Evolutionary conservation across 64 coral and sea anemone genomes (phyloP).

Genomic region (Montipora capricornis): DNA sequence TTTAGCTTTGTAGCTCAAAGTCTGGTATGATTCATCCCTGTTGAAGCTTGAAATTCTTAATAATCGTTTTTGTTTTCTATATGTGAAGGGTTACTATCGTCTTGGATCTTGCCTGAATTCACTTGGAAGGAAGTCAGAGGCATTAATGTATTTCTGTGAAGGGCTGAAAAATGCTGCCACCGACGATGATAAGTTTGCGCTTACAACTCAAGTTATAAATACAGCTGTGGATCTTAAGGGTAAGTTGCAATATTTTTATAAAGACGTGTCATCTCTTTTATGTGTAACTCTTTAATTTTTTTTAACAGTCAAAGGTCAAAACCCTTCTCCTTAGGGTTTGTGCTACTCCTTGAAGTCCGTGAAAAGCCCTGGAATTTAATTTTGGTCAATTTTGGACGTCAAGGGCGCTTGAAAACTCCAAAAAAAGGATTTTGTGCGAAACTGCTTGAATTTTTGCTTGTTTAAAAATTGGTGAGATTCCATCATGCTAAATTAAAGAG

Average conservation of each 20-base stretch:
- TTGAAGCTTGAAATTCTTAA: too few relatives aligned
- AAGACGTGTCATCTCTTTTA: neutral
- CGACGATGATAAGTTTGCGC: constrained; percentile 50
- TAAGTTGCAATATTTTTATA: neutral
- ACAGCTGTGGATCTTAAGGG: constrained; percentile 31
- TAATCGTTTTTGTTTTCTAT: neutral
- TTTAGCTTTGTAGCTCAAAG: too few relatives aligned
- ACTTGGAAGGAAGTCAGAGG: constrained; percentile 28
- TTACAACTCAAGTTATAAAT: constrained; percentile 52
- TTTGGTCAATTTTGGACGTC: too few relatives aligned
- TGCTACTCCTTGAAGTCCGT: too few relatives aligned
- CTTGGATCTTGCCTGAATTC: constrained; percentile 49
- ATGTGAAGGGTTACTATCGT: constrained; percentile 64
- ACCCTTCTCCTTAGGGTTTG: too few relatives aligned
- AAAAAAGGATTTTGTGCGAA: too few relatives aligned
- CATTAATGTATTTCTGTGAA: constrained; percentile 23
- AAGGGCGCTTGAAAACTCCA: too few relatives aligned
- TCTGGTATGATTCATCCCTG: too few relatives aligned
- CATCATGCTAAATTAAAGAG: too few relatives aligned
- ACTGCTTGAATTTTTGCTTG: too few relatives aligned
- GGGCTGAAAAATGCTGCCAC: constrained; percentile 46
- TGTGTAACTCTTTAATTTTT: neutral
- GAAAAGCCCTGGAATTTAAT: too few relatives aligned
- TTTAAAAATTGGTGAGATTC: too few relatives aligned
- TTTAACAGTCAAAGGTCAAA: neutral